Evolutionary conservation across 2,113 vertebrate genomes (phyloP).

Genomic region (Podiceps cristatus): DNA sequence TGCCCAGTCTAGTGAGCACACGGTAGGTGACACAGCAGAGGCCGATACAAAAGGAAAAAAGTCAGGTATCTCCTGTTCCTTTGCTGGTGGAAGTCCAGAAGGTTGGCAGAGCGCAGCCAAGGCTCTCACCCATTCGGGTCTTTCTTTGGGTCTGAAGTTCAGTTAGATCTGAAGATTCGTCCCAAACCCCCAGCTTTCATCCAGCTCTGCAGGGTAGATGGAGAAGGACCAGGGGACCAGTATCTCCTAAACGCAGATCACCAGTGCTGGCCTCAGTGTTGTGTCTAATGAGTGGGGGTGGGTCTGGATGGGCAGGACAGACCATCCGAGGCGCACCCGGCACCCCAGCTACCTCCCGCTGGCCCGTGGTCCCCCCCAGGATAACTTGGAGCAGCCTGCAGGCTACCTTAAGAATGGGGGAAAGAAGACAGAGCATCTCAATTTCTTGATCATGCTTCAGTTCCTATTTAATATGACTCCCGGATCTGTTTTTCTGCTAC

Average conservation of each 20-base stretch:
- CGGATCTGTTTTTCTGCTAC: rapidly evolving
- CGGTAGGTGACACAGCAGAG: neutral
- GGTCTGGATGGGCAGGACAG: neutral
- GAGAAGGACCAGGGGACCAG: neutral
- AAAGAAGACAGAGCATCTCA: neutral
- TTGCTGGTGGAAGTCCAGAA: too few relatives aligned
- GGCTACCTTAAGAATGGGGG: rapidly evolving
- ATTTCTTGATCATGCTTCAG: neutral
- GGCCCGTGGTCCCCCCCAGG: rapidly evolving
- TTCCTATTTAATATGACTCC: neutral
- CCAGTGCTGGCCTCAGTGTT: rapidly evolving
- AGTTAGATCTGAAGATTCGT: neutral
- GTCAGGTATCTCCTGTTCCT: neutral
- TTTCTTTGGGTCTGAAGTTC: neutral
- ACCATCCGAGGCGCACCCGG: neutral
- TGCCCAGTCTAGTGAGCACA: neutral
- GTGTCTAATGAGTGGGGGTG: too few relatives aligned
- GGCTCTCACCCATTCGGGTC: neutral
- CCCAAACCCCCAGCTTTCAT: neutral
- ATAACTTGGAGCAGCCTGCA: neutral
- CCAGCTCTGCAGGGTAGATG: too few relatives aligned
- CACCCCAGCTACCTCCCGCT: neutral
- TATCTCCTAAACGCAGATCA: neutral
- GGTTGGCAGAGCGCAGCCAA: neutral
- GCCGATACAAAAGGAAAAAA: neutral